Conservation (phyloP, 2,888 invertebrate genomes). For the Selenia dentaria region DNA sequence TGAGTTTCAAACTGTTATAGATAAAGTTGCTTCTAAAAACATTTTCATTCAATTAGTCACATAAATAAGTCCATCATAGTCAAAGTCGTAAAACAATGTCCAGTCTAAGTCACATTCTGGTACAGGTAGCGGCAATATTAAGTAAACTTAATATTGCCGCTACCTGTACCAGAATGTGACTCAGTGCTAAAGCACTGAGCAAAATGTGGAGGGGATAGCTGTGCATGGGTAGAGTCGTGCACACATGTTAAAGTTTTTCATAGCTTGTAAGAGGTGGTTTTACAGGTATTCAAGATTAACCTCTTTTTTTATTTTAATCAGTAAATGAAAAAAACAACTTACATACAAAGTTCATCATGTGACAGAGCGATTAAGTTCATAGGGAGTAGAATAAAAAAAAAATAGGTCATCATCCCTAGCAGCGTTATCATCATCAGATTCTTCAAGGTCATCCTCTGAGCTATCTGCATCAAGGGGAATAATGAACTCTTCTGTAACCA, state of each 20-base stretch:
- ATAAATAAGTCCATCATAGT: too few species aligned
- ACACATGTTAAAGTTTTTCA: not conserved
- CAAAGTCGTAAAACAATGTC: too few species aligned
- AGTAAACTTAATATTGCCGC: too few species aligned
- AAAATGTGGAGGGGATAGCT: not conserved
- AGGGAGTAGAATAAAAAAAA: not conserved
- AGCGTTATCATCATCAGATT: not conserved
- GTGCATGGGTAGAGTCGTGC: not conserved
- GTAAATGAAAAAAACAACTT: not conserved
- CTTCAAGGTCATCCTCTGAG: not conserved
- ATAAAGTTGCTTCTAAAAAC: too few species aligned
- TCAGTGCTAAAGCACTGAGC: not conserved
- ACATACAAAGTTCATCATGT: not conserved
- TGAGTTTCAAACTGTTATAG: too few species aligned
- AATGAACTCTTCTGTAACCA: not conserved
- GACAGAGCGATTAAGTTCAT: not conserved
- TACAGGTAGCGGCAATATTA: too few species aligned
- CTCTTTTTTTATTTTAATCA: not conserved
- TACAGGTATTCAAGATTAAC: not conserved
- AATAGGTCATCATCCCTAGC: not conserved
- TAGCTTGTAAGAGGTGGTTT: not conserved
- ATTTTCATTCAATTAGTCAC: too few species aligned
- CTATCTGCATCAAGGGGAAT: not conserved
- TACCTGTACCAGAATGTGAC: too few species aligned
- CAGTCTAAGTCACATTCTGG: too few species aligned